Evolutionary conservation across 2,888 invertebrate species (phyloP), one percentile per base, ranked within the genome.

Genomic region (Hirtodrosophila confusa): DNA sequence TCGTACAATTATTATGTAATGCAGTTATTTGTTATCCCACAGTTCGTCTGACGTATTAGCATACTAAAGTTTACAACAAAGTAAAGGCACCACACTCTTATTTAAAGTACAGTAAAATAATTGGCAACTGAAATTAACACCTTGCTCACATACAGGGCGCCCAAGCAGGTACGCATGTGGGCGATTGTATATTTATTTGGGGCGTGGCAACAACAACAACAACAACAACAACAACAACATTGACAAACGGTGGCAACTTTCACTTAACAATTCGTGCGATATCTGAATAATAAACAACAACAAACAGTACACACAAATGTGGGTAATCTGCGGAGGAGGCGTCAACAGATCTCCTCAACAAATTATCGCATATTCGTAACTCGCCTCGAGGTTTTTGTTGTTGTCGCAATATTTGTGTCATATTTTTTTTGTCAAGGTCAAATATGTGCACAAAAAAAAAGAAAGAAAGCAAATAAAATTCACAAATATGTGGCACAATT

Each of bases 101-200:
- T 39, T 51, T 33, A 29, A 36, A 44, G 27, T 44, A 53, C 63
- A 55, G 48, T 36, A 23, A 23, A 17, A 35, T 58, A 71, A 67
- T 75, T 66, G 66, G 63, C 69, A 85, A 78, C 55, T 67, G 57
- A 71, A 88, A 89, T 89, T 89, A 89, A 87, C 89, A 89, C 89
- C 88, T 89, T 65, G 69, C 80, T 86, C 89, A 89, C 89, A 89
- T 86, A 75, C 54, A 12, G 3, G 31, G 31, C 53, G 17, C 53
- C 41, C 54, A 41, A 49, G 58, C 57, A 58, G 50, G 60, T 61
- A 48, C 43, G 56, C 55, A 44, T 49, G 69, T 68, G 69, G 80
- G 80, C 76, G 55, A 35, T 41, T 17, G 17, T 17, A 17, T 17
- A 17, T 17, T 17, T 17, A 17, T 57, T 39, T 45, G 63, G 80